Evolutionary conservation across 2,113 vertebrate genomes (phyloP).

Genomic region (Corapipo altera): DNA sequence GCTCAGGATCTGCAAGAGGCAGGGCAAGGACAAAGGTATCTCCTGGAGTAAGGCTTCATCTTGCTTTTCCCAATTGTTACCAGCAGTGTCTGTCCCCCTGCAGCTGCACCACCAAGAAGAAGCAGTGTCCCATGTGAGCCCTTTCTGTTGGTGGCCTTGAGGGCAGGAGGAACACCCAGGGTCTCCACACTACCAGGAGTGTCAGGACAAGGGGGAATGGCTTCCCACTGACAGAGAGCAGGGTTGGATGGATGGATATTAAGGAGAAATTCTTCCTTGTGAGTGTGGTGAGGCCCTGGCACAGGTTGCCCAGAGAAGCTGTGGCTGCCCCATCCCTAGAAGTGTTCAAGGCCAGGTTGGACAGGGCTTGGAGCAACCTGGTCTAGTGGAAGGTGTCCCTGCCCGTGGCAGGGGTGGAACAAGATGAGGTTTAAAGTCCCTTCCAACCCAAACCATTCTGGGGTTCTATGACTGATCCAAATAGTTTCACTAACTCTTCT

Average conservation of each 20-base stretch:
- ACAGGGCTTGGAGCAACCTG: accelerated
- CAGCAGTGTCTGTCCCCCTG: neutral
- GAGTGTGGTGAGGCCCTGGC: too few species aligned
- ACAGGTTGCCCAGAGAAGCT: too few species aligned
- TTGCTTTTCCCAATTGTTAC: neutral
- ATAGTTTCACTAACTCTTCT: neutral
- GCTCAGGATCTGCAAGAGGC: neutral
- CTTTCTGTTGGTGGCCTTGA: too few species aligned
- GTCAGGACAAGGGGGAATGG: too few species aligned
- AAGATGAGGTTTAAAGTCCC: neutral
- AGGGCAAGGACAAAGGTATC: neutral
- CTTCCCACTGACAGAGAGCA: too few species aligned
- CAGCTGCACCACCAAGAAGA: neutral
- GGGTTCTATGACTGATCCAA: neutral
- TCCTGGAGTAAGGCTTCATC: neutral
- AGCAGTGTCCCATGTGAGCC: too few species aligned
- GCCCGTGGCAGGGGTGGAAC: neutral
- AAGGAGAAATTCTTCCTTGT: too few species aligned
- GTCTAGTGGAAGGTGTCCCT: neutral
- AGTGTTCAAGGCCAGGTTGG: too few species aligned
- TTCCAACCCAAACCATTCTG: neutral
- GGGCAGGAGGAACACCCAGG: too few species aligned
- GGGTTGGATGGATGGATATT: too few species aligned
- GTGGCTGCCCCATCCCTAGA: too few species aligned
- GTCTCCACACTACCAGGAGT: neutral